A percentile compares a stretch with the other conserved stretches of the same genome.
phyloP scores from a whole-genome alignment of 2,888 invertebrate species.

The Hirtodrosophila duncani region DNA sequence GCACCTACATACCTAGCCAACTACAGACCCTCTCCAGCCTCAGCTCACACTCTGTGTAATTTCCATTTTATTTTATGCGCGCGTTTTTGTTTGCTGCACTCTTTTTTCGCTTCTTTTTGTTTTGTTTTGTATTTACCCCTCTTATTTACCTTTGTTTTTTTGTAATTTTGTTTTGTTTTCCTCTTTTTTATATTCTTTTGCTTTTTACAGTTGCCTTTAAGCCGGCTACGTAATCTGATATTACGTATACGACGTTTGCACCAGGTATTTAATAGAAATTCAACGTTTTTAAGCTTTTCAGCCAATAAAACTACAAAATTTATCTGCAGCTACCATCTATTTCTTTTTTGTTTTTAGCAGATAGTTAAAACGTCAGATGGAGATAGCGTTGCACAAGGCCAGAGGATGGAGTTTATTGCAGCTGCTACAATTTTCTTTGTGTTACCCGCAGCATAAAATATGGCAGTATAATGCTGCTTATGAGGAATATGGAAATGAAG shows the following conservation, averaged over 20 bases:
- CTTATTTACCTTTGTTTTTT: conserved; percentile 66
- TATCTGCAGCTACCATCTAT: conserved; percentile 28
- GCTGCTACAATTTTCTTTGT: conserved; percentile 34
- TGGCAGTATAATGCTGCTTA: no score
- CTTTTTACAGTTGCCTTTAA: conserved; percentile 49
- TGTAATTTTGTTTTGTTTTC: conserved; percentile 45
- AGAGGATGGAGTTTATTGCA: conserved; percentile 12
- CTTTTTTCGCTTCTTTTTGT: conserved; percentile 10
- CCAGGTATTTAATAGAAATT: conserved; percentile 67
- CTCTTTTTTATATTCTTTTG: conserved; percentile 24
- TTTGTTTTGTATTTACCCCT: conserved; percentile 26
- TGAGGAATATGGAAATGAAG: no score
- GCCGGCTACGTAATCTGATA: conserved; percentile 65
- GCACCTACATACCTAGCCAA: conserved; percentile 54
- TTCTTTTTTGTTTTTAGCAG: conserved; percentile 29
- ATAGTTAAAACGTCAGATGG: conserved; percentile 52
- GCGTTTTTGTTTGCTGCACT: conserved; percentile 59
- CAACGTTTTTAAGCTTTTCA: conserved; percentile 58
- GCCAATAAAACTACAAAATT: conserved; percentile 53
- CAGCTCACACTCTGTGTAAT: conserved; percentile 47
- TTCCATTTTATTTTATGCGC: conserved; percentile 66
- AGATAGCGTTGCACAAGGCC: conserved; percentile 3
- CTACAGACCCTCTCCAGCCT: conserved; percentile 1
- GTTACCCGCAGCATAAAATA: conserved; percentile 1
- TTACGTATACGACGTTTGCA: conserved; percentile 67